phyloP scores from a whole-genome alignment of 2,888 invertebrate genomes.

The Hemithea aestivaria region DNA sequence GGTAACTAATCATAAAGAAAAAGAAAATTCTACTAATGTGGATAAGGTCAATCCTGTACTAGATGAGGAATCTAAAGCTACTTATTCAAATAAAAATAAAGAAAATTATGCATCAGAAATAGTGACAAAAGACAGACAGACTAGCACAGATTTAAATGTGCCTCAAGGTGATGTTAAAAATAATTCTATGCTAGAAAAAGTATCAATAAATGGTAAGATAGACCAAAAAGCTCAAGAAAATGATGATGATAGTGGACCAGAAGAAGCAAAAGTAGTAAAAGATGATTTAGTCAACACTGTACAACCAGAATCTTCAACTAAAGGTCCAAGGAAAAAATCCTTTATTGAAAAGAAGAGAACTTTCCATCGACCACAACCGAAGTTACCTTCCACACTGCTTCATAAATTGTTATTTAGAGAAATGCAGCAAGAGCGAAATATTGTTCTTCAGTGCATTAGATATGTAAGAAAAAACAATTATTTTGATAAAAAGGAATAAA shows the following conservation, averaged over 20 bases:
- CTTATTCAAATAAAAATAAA: too few relatives aligned
- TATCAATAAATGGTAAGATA: too few relatives aligned
- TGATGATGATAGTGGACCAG: conserved; percentile 69
- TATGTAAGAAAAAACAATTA: conserved; percentile 88
- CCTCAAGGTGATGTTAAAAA: too few relatives aligned
- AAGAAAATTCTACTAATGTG: background rate
- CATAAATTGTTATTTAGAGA: conserved; percentile 86
- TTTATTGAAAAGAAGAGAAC: conserved; percentile 20
- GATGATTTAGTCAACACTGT: conserved; percentile 6
- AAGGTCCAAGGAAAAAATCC: conserved; percentile 14
- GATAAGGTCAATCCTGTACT: background rate
- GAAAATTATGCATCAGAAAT: too few relatives aligned
- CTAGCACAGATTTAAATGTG: too few relatives aligned
- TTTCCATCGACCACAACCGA: conserved; percentile 32
- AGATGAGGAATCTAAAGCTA: background rate
- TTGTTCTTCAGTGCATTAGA: conserved; percentile 91
- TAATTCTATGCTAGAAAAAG: too few relatives aligned
- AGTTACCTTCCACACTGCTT: conserved; percentile 79
- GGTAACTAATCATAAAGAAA: background rate
- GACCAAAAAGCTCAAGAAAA: conserved; percentile 1
- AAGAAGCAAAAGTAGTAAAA: conserved; percentile 47
- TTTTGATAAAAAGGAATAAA: conserved; percentile 69
- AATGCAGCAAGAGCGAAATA: conserved; percentile 91
- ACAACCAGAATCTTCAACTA: conserved; percentile 2
- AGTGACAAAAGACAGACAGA: too few relatives aligned